Base-by-base conservation (phyloP, 2,888 invertebrate species). In the Tethea ocularis region DNA sequence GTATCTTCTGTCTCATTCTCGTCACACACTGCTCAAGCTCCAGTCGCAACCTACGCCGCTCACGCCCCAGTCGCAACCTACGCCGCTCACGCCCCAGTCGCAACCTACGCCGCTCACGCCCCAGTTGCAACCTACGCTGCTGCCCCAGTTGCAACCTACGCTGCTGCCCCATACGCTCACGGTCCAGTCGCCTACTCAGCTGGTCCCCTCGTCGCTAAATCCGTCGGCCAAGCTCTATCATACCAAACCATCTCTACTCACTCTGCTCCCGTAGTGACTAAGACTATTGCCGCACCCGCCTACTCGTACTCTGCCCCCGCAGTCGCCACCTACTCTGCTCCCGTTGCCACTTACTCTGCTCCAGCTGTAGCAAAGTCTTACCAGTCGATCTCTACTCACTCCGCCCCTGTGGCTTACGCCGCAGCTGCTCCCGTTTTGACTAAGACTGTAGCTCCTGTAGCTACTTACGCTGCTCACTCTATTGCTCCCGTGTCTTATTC, bases 361-460 rank as follows among this genome's bases (percentile, higher is more conserved):
- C 80, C 85, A 80, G 11, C 33, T 33, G 33, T 33, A 33, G 33
- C 33, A 13, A 33, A 33, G 13, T 77, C 80, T 29, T 80, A 83
- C 69, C 75, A 77, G 61, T 72, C 80, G 7, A 64, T 78, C 71
- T 75, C 84, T 17, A 82, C 86, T 58, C 83, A 85, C 69, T 78
- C 91, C 11, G 89, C 94, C 6, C 85, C 84, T 2, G 64, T 82
- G 10, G 71, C 81, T 29, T 71, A 83, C 64, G 77, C 67, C 80
- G 82, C 68, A 78, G 88, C 66, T 75, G 76, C 67, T 52, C 75
- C 74, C 22, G 66, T 75, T 57, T 65, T 77, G 56, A 67, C 86
- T 61, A 80, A 78, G 63, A 74, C 89, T 58, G 89, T 93, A 58
- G 88, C 91, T 57, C 90, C 94, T 60, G 84, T 92, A 24, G 77